A percentile compares a stretch with the other conserved stretches of the same genome.
Evolutionary conservation across 2,797 vertebrate species (phyloP).

Genomic region (Poecilia velifera): DNA sequence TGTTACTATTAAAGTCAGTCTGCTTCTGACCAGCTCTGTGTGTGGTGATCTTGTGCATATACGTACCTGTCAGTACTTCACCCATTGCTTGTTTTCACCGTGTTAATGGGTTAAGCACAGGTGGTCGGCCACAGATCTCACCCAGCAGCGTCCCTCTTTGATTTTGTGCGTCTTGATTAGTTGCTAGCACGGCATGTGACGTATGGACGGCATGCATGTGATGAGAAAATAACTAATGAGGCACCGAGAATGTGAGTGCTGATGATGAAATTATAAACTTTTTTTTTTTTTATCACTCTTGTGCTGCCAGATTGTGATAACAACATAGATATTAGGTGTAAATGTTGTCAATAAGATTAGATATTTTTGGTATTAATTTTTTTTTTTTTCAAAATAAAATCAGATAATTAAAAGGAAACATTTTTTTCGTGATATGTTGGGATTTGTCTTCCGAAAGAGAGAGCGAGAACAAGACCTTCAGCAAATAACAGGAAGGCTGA

Average conservation of each 20-base stretch:
- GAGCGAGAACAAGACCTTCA: too few relatives aligned
- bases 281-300: background rate
- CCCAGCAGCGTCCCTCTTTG: slow-evolving; percentile 49
- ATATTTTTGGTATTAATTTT: background rate
- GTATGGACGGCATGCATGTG: slow-evolving; percentile 5
- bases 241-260: background rate
- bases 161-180: slow-evolving; percentile 64
- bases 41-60: slow-evolving; percentile 11
- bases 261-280: background rate
- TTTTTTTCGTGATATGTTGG: background rate
- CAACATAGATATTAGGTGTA: background rate
- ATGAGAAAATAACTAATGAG: background rate
- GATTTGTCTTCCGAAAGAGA: background rate
- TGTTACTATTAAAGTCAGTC: slow-evolving; percentile 57
- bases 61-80: slow-evolving; percentile 26
- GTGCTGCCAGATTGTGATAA: background rate
- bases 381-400: too few relatives aligned
- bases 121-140: slow-evolving; percentile 67
- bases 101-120: slow-evolving; percentile 68
- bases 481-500: too few relatives aligned
- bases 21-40: slow-evolving; percentile 27
- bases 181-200: slow-evolving; percentile 15
- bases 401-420: background rate
- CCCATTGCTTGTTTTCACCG: slow-evolving; percentile 51
- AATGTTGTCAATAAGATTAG: background rate